These are phyloP conservation scores for Lepidochrysops patricia DNA, from an alignment of 2,888 invertebrate species.

Conservation along the genomic window DNA sequence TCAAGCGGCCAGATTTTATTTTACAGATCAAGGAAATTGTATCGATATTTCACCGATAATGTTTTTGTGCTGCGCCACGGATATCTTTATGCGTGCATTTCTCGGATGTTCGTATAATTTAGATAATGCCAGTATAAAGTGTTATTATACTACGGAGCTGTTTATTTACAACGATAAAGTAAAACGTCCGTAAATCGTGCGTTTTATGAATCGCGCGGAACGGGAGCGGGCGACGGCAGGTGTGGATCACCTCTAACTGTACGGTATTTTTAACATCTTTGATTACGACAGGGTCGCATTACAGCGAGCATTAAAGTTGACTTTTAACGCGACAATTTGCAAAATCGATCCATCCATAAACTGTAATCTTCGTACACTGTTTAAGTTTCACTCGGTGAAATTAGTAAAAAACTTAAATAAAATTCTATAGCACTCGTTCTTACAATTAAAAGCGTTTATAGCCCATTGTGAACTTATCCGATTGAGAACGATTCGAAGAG, in stretches of 20 bases:
- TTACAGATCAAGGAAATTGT: conserved; percentile 70
- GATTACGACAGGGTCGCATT: neutral
- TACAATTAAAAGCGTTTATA: neutral
- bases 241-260: neutral
- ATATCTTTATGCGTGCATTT: conserved; percentile 56
- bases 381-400: neutral
- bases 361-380: neutral
- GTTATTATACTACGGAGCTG: conserved; percentile 24
- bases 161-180: conserved; percentile 31
- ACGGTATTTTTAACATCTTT: neutral
- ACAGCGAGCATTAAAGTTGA: neutral
- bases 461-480: conserved; percentile 7
- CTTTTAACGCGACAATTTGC: neutral
- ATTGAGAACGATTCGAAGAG: neutral
- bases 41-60: conserved; percentile 70
- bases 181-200: conserved; percentile 30
- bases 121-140: conserved; percentile 32
- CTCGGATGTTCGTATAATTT: conserved; percentile 51
- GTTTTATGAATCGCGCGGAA: conserved; percentile 26
- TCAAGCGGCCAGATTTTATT: conserved; percentile 64
- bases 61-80: conserved; percentile 56
- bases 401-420: neutral
- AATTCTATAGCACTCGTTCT: neutral
- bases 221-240: conserved; percentile 16
- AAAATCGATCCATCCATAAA: neutral